A percentile compares a stretch with the other conserved stretches of the same genome.
These are phyloP conservation scores for Phengaris arion DNA, from an alignment of 2,888 invertebrate genomes.

Conservation along the genomic window DNA sequence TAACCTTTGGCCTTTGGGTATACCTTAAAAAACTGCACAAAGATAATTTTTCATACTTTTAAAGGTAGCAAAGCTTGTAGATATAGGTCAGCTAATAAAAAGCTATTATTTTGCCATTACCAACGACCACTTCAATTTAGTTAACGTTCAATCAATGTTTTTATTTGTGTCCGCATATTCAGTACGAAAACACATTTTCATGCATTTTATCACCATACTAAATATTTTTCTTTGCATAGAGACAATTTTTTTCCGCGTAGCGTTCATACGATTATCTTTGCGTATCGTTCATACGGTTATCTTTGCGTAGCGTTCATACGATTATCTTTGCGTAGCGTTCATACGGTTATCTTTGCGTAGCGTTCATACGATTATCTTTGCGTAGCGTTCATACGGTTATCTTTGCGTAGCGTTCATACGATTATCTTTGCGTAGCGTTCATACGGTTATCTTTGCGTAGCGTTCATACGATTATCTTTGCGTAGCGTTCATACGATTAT, in stretches of 20 bases:
- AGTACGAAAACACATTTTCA: neutral
- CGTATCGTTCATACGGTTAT: no score
- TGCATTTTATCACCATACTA: conserved; percentile 1
- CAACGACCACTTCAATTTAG: neutral
- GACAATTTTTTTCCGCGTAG: no score
- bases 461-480: neutral
- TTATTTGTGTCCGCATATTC: neutral
- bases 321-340: neutral
- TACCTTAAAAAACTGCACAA: no score
- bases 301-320: no score
- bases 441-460: neutral
- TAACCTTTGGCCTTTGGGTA: no score
- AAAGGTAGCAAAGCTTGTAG: no score
- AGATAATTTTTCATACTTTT: no score
- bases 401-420: neutral
- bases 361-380: neutral
- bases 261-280: no score
- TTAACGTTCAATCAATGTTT: neutral
- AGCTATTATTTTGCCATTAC: neutral
- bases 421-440: neutral
- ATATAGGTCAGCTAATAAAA: neutral
- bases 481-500: neutral
- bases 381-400: neutral
- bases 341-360: neutral
- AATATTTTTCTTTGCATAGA: neutral